Evolutionary conservation across 2,797 vertebrate species (phyloP), one percentile per base, ranked within the genome.

Genomic region (Pteropus rufus): DNA sequence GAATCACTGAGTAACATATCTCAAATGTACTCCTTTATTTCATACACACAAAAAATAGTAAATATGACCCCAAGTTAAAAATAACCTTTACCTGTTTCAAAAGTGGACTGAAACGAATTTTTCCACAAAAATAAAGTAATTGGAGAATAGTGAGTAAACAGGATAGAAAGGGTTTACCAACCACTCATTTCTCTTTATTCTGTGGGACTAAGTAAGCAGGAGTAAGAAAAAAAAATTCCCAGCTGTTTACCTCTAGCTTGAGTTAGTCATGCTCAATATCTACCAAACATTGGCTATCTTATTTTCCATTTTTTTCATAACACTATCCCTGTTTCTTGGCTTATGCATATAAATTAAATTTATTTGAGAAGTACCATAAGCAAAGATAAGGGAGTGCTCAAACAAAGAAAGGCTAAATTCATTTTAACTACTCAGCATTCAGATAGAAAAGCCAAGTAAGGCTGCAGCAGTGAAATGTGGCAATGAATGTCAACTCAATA

Each of bases 361-460:
- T 54, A 77, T 86, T 73, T 81, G 79, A 75, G n/a, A 94, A 91
- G 54, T 29, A 62, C 1, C 52, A 23, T 64, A 88, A 72, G 41
- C 58, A 88, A 88, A 92, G 49, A 91, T 21, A 75, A 90, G 19
- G 10, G 80, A 83, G 3, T 88, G 7, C 64, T 90, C 87, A 89
- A 93, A 90, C 24, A 65, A 0, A 60, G 10, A 73, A 77, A 92
- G 58, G 16, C 24, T 70, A 65, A 64, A 69, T 26, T 7, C 52
- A 91, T 89, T 93, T 94, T 93, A 93, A 75, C 70, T 75, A 77
- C 5, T 88, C n/a, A 93, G 64, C 41, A 70, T 64, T 89, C 41
- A 49, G 56, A 76, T 52, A 29, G 34, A 97, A 92, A 93, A 73
- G 23, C 36, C 39, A 96, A 79, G 5, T 70, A 84, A 75, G 39